Percentiles rank a stretch among this genome's conserved stretches.
phyloP scores from a whole-genome alignment of 2,113 vertebrate species.

The Ariopsis seemanni region DNA sequence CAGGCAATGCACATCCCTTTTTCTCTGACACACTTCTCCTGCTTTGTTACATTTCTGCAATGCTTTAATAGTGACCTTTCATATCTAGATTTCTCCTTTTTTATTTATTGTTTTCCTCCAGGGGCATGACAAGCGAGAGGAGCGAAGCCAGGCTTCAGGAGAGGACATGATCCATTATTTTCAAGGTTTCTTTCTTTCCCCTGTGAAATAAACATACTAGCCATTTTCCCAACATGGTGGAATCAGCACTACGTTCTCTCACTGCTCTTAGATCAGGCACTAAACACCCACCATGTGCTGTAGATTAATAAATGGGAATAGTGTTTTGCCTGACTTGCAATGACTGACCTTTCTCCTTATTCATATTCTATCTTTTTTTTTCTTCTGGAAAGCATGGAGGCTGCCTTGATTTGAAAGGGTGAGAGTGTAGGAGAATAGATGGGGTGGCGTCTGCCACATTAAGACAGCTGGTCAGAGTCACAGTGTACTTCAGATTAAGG shows the following conservation, averaged over 20 bases:
- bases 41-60: conserved; percentile 29
- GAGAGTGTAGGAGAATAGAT: conserved; percentile 19
- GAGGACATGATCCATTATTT: conserved; percentile 17
- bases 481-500: conserved; percentile 59
- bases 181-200: background rate
- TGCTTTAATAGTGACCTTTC: conserved; percentile 54
- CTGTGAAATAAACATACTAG: background rate
- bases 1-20: conserved; percentile 50
- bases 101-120: conserved; percentile 3
- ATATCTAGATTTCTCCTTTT: conserved; percentile 62
- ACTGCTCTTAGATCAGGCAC: conserved; percentile 18
- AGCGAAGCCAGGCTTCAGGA: conserved; percentile 3
- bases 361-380: background rate
- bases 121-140: conserved; percentile 48
- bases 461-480: conserved; percentile 62
- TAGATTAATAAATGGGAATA: background rate
- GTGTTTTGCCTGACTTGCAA: background rate
- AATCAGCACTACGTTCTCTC: background rate
- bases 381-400: background rate
- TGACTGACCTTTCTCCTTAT: conserved; percentile 5
- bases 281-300: background rate
- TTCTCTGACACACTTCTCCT: conserved; percentile 8
- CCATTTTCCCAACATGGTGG: conserved; percentile 8
- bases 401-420: conserved; percentile 12
- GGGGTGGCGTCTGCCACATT: conserved; percentile 50